Conservation (phyloP, 2,797 vertebrate genomes). For the Limnodromus scolopaceus region DNA sequence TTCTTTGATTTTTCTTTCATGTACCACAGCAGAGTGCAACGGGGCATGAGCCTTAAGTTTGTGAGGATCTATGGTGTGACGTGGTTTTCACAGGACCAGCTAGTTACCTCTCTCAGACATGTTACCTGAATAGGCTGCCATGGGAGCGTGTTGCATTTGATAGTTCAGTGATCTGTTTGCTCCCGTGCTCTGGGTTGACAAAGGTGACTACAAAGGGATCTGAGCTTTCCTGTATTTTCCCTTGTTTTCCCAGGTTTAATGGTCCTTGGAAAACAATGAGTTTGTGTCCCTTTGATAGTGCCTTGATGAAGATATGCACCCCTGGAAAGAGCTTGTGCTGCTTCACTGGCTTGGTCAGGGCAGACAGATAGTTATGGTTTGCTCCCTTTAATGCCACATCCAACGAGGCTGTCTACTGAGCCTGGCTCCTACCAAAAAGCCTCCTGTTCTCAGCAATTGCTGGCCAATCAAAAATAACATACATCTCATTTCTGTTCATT, state of each 20-base stretch:
- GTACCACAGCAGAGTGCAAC: rapidly evolving
- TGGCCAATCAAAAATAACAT: background rate
- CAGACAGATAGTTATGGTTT: background rate
- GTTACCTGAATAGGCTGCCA: background rate
- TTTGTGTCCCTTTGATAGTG: background rate
- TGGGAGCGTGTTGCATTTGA: background rate
- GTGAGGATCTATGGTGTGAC: rapidly evolving
- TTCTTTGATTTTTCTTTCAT: background rate
- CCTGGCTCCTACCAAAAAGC: background rate
- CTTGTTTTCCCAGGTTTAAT: background rate
- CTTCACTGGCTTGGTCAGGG: background rate
- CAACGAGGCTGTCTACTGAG: background rate
- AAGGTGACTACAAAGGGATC: background rate
- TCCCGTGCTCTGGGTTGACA: background rate
- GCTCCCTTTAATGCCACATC: background rate
- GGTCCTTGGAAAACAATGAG: background rate
- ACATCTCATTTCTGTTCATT: background rate
- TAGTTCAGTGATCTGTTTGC: background rate
- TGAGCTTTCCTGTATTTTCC: background rate
- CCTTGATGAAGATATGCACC: background rate
- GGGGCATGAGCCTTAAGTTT: background rate
- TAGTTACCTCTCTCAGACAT: rapidly evolving
- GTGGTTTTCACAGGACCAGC: rapidly evolving
- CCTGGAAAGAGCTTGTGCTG: background rate
- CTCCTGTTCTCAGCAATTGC: background rate